phyloP scores from a whole-genome alignment of 2,113 vertebrate species.

The Rhinopithecus roxellana region DNA sequence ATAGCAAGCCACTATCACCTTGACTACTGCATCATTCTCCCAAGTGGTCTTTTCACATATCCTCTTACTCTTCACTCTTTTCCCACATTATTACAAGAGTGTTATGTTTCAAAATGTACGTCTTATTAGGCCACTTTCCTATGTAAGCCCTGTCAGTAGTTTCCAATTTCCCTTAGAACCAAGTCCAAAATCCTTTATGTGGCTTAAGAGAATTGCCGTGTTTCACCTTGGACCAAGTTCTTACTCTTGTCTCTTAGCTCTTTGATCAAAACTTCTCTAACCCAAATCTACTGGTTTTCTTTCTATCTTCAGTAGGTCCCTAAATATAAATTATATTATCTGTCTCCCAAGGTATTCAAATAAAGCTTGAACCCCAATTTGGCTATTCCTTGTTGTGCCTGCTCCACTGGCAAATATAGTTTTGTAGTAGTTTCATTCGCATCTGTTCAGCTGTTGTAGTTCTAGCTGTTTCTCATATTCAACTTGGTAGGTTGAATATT shows the following conservation, averaged over 20 bases:
- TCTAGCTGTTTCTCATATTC: background rate
- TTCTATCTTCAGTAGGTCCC: background rate
- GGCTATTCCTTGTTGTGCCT: background rate
- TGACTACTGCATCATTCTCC: background rate
- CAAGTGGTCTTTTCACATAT: background rate
- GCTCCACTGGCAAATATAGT: background rate
- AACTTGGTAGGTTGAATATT: background rate
- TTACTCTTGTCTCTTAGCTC: background rate
- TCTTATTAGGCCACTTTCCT: background rate
- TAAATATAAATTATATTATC: background rate
- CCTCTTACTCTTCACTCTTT: background rate
- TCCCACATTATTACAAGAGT: background rate
- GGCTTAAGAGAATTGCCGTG: background rate
- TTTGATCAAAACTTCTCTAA: constrained; percentile 11
- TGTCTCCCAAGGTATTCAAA: background rate
- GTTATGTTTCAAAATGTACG: background rate
- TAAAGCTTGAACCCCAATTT: background rate
- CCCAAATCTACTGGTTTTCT: background rate
- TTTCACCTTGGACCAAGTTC: background rate
- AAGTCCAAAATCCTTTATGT: background rate
- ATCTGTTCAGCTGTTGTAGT: background rate
- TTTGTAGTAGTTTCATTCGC: background rate
- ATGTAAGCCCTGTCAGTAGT: background rate
- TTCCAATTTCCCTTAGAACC: background rate
- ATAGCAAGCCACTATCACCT: background rate